phyloP scores from a whole-genome alignment of 2,888 invertebrate species.

The Phytoseiulus persimilis region DNA sequence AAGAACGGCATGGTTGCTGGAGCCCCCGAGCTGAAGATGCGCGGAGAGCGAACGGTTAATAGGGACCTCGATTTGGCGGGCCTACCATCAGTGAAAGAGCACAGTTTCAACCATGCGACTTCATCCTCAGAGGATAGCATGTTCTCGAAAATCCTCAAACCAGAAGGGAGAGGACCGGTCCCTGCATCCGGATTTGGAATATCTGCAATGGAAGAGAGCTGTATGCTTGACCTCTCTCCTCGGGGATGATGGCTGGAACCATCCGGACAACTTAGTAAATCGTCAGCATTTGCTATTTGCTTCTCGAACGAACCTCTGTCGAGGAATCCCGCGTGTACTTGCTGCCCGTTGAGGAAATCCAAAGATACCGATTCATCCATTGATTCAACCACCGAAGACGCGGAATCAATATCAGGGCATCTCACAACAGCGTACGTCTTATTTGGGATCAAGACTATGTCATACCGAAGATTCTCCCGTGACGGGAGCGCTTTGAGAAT shows the following conservation, averaged over 20 bases:
- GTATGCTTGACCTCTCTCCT: background rate
- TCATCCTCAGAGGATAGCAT: background rate
- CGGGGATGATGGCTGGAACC: background rate
- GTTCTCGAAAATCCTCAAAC: constrained; percentile 14
- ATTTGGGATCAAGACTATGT: constrained; percentile 63
- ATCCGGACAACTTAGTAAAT: too few relatives aligned
- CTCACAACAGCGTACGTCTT: constrained; percentile 73
- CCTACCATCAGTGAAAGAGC: background rate
- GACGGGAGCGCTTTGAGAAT: background rate
- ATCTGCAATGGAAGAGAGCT: background rate
- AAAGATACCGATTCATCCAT: background rate
- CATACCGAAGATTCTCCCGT: background rate
- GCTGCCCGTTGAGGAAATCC: background rate
- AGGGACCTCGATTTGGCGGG: too few relatives aligned
- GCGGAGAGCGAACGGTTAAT: too few relatives aligned
- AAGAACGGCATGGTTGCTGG: too few relatives aligned
- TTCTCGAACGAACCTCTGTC: background rate
- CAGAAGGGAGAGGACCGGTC: constrained; percentile 11
- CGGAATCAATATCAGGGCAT: constrained; percentile 55
- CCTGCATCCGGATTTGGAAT: background rate
- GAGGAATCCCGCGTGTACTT: background rate
- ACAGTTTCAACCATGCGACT: background rate
- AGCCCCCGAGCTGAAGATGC: too few relatives aligned
- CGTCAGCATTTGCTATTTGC: too few relatives aligned
- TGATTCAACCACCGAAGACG: constrained; percentile 47